A percentile compares a stretch with the other conserved stretches of the same genome.
Evolutionary conservation across 2,888 invertebrate species (phyloP).

Genomic region (Molorchus minor): DNA sequence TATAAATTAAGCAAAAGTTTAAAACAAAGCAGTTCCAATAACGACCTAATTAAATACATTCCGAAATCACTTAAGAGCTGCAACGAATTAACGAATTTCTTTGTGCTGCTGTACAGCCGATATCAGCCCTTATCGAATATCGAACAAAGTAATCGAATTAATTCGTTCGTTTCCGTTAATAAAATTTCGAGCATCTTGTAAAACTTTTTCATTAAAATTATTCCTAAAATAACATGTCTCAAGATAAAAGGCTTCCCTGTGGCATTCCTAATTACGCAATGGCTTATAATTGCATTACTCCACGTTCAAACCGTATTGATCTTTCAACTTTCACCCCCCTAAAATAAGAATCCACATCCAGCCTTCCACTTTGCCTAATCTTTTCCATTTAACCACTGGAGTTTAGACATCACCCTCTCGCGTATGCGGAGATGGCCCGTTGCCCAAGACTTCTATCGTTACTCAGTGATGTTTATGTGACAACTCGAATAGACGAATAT

Average conservation of each 20-base stretch:
- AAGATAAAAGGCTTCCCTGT: conserved; percentile 55
- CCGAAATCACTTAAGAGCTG: conserved; percentile 24
- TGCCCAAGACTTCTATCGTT: not conserved
- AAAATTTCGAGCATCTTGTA: conserved; percentile 45
- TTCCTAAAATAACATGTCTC: conserved; percentile 57
- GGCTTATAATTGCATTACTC: conserved; percentile 59
- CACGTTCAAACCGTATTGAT: conserved; percentile 59
- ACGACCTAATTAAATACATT: conserved; percentile 11
- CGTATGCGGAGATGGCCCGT: conserved; percentile 39
- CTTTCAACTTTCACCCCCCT: conserved; percentile 55
- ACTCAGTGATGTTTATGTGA: not conserved
- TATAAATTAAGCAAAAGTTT: too few relatives aligned
- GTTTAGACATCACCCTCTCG: conserved; percentile 52
- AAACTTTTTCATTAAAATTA: conserved; percentile 57
- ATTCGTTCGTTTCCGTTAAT: conserved; percentile 48
- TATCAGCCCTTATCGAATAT: conserved; percentile 40
- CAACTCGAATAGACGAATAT: too few relatives aligned
- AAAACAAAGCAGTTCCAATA: conserved; percentile 10
- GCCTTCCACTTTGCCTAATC: conserved; percentile 56
- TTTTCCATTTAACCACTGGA: conserved; percentile 55
- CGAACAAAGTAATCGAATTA: conserved; percentile 49
- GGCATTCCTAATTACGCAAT: conserved; percentile 60
- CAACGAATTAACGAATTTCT: conserved; percentile 25
- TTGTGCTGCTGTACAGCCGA: conserved; percentile 19
- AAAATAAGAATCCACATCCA: conserved; percentile 56